Base-by-base conservation (phyloP, 2,888 invertebrate species). In the Lasioglossum malachurum region DNA sequence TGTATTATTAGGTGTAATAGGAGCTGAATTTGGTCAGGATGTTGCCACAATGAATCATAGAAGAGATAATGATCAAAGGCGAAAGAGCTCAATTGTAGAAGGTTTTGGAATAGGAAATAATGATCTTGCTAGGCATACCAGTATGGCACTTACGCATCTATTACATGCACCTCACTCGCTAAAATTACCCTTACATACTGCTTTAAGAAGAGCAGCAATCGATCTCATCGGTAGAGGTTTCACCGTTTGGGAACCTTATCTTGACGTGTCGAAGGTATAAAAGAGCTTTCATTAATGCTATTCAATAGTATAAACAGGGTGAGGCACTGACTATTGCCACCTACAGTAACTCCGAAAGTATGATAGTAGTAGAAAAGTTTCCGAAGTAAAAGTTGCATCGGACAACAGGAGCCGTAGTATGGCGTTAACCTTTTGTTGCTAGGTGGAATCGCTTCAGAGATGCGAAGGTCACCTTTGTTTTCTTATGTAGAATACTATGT, bases 161-260 rank as follows among this genome's bases (percentile, higher is more conserved):
- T 96, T 99, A 75, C 97, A 99, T 86, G 97, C 99, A 19, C 98
- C 98, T n/a, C 97, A 98, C 10, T 97, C 97, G 41, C 95, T 97
- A 1, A 97, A 98, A 91, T 96, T 99, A 86, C 99, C 99, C 0
- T 97, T 98, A 64, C 98, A 99, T 96, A 99, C 99, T 31, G 98
- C 99, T n/a, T 96, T 99, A 74, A 96, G 99, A 4, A 96, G 99
- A 86, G 99, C 99, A 19, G 99, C 99, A 0, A 99, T 99, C 72
- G 99, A 99, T 96, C 96, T 99, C 88, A 97, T 99, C 88, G 99
- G 99, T 0, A 97, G 99, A 72, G 99, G 99, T 7, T 99, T 99
- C 95, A 98, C 99, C 0, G 99, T 99, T 0, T 99, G 99, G 99
- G 99, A 99, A 94, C 99, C 99, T 0, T 99, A 99, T 95, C 95